These are phyloP conservation scores for Zosterops hypoxanthus DNA, from an alignment of 2,113 vertebrate species.

Conservation along the genomic window DNA sequence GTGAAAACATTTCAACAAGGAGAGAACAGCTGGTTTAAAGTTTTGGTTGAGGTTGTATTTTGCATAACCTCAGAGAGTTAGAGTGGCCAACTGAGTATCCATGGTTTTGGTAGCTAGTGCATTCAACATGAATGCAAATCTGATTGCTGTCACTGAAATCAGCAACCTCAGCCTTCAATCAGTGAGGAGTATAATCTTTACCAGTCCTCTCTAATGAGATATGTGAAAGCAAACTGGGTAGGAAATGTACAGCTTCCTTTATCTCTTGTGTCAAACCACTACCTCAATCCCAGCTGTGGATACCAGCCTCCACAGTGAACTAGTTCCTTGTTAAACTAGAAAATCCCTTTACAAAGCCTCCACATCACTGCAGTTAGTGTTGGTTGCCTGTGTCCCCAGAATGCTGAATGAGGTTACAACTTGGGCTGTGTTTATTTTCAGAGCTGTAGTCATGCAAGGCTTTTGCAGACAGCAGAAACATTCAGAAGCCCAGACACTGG, in stretches of 20 bases:
- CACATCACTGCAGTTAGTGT: background rate
- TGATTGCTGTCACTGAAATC: background rate
- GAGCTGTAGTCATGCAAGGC: background rate
- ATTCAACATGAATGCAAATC: background rate
- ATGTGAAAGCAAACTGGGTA: background rate
- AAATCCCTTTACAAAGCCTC: background rate
- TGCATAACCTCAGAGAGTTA: background rate
- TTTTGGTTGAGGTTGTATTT: background rate
- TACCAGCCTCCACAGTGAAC: background rate
- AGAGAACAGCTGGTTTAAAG: background rate
- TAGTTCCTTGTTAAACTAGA: background rate
- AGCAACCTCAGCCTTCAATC: background rate
- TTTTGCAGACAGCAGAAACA: background rate
- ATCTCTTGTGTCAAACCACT: background rate
- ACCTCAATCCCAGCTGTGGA: background rate
- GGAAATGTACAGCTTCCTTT: background rate
- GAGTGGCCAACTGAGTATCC: background rate
- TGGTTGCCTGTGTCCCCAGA: background rate
- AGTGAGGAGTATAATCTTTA: background rate
- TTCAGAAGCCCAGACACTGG: background rate
- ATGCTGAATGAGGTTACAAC: background rate
- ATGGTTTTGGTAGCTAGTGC: background rate
- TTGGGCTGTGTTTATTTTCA: background rate
- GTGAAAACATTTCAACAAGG: accelerated
- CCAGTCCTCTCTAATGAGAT: background rate